phyloP scores from a whole-genome alignment of 2,888 invertebrate genomes.

The Euphydryas editha region DNA sequence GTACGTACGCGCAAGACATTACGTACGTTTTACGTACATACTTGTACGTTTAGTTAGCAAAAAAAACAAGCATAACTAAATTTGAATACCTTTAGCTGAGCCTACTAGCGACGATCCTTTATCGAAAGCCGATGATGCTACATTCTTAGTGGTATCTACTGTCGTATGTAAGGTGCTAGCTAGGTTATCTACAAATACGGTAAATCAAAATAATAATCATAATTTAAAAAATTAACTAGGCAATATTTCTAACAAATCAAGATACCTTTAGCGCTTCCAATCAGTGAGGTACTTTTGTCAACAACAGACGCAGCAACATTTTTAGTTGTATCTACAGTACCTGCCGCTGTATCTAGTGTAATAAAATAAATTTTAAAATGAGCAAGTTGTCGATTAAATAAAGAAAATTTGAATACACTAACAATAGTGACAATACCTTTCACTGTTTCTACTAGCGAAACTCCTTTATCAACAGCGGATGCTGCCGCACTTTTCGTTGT shows the following conservation, averaged over 20 bases:
- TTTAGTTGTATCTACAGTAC: constrained; percentile 62
- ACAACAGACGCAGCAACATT: constrained; percentile 55
- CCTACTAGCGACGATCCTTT: constrained; percentile 55
- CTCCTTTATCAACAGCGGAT: constrained; percentile 55
- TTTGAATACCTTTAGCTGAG: constrained; percentile 47
- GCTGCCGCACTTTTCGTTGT: constrained; percentile 48
- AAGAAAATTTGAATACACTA: not conserved
- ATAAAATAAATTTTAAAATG: not conserved
- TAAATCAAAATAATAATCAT: not conserved
- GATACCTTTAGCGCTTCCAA: constrained; percentile 43
- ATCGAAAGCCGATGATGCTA: constrained; percentile 50
- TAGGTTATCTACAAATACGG: constrained; percentile 54
- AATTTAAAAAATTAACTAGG: not conserved
- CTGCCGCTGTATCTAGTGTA: constrained; percentile 59
- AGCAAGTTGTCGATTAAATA: not conserved
- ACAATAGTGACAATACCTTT: constrained; percentile 43
- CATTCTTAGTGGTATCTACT: constrained; percentile 52
- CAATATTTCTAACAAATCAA: not conserved
- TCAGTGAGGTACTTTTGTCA: constrained; percentile 55
- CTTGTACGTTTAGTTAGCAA: not conserved
- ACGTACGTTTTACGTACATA: too few species aligned
- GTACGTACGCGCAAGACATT: too few species aligned
- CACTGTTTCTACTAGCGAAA: constrained; percentile 51
- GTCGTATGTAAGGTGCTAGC: constrained; percentile 49
- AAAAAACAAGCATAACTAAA: not conserved